Evolutionary conservation across 1,140 invertebrate species (phyloP), one percentile per base, ranked within the genome.

Genomic region (Leguminivora glycinivorella): DNA sequence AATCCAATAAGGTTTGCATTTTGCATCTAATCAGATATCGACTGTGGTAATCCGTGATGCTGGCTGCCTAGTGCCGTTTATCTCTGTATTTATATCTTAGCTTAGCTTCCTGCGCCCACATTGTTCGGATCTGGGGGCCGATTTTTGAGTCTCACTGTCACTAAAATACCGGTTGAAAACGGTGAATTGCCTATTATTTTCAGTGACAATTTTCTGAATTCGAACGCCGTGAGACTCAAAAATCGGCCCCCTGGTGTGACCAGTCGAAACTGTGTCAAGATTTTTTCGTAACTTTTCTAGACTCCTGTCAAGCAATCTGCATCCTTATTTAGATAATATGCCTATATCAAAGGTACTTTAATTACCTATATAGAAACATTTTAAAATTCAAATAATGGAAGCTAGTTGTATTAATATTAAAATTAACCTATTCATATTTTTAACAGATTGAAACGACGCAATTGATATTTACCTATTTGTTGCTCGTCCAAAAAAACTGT

Each of bases 21-120:
- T 72, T 47, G 74, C 72, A 76, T 83, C 80, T 77, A 84, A 86
- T 86, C 83, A 75, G 47, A 70, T 74, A 69, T 75, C 38, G 70
- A 68, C 52, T 83, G 74, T 70, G 17, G 69, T 70, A 76, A 85
- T 82, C 47, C 34, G 24, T 73, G 38, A n/a, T n/a, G n/a, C n/a
- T 63, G 58, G 17, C 58, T 31, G 58, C 58, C 10, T 80, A 72
- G 69, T 77, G 79, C 71, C 71, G 73, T 85, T n/a, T n/a, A 88
- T 87, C 75, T 70, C 71, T 24, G 67, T 75, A 80, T 79, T 83
- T 79, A 82, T 83, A 86, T 84, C 78, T n/a, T n/a, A n/a, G n/a
- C n/a, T 56, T 26, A 12, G 71, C 68, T 82, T 84, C 78, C 80
- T 79, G 79, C 77, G 80, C 77, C 77, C 73, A 74, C 58, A 17